These are phyloP conservation scores for Mesoclemmys tuberculata DNA, from an alignment of 2,113 vertebrate genomes.

Conservation along the genomic window DNA sequence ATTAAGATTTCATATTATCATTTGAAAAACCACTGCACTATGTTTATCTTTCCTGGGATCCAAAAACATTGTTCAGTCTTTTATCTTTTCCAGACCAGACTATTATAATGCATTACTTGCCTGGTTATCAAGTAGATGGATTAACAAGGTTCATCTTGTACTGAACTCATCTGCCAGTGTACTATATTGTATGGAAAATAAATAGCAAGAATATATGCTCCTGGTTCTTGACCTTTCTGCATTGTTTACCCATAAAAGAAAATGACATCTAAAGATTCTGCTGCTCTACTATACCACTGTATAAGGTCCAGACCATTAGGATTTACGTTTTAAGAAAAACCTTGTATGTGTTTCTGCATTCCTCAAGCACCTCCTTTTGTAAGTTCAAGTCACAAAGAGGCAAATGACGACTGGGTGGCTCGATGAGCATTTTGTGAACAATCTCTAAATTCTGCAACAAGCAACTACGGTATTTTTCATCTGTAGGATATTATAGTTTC, in stretches of 20 bases:
- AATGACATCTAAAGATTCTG: not conserved
- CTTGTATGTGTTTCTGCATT: not conserved
- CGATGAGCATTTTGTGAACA: not conserved
- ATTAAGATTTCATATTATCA: not conserved
- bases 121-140: not conserved
- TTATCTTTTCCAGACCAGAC: not conserved
- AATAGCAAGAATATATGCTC: not conserved
- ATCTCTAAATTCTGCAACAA: not conserved
- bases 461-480: not conserved
- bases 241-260: not conserved
- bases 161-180: not conserved
- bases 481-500: not conserved
- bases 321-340: not conserved
- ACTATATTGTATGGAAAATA: not conserved
- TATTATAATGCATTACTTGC: not conserved
- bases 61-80: not conserved
- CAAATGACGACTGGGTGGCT: not conserved
- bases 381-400: not conserved
- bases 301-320: not conserved
- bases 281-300: not conserved
- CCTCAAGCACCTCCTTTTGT: not conserved
- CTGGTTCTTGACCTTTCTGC: not conserved
- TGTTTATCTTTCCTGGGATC: not conserved
- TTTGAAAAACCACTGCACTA: not conserved
- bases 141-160: not conserved